Conservation (phyloP, 2,113 vertebrate species). For the Chunga burmeisteri region DNA sequence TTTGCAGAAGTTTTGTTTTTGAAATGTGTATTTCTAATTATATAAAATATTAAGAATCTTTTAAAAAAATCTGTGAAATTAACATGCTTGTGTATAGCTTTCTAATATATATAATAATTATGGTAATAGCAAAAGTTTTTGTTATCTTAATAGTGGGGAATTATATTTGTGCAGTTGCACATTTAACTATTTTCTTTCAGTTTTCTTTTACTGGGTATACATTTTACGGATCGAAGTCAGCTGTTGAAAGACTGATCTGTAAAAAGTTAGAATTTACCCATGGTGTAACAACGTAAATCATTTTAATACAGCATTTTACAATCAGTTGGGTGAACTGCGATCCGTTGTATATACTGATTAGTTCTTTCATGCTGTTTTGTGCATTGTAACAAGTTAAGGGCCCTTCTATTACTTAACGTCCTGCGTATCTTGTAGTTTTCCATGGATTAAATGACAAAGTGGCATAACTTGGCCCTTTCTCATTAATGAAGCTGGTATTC, state of each 20-base stretch:
- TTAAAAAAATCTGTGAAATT: conserved; percentile 99
- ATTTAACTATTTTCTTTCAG: conserved; percentile 79
- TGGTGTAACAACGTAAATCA: conserved; percentile 69
- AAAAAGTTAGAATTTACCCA: conserved; percentile 70
- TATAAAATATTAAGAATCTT: conserved; percentile 99
- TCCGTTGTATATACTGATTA: conserved; percentile 81
- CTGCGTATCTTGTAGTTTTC: conserved; percentile 77
- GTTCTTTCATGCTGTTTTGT: conserved; percentile 75
- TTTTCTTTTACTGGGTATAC: conserved; percentile 79
- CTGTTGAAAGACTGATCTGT: conserved; percentile 77
- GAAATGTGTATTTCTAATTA: conserved; percentile 99
- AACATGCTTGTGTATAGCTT: conserved; percentile 99
- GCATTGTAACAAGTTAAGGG: conserved; percentile 77
- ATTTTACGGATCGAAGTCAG: conserved; percentile 76
- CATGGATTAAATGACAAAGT: conserved; percentile 61
- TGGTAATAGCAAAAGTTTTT: conserved; percentile 89
- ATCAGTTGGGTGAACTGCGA: conserved; percentile 79
- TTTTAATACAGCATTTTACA: conserved; percentile 75
- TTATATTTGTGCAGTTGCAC: conserved; percentile 93
- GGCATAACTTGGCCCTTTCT: conserved; percentile 55
- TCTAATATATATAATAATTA: conserved; percentile 97
- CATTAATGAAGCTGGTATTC: conserved; percentile 63
- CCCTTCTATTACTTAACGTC: conserved; percentile 71
- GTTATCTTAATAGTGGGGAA: conserved; percentile 94
- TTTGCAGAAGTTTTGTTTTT: conserved; percentile 99